Percentiles rank a stretch among this genome's conserved stretches.
phyloP scores from a whole-genome alignment of 2,888 invertebrate genomes.

The Erpobdella octoculata region DNA sequence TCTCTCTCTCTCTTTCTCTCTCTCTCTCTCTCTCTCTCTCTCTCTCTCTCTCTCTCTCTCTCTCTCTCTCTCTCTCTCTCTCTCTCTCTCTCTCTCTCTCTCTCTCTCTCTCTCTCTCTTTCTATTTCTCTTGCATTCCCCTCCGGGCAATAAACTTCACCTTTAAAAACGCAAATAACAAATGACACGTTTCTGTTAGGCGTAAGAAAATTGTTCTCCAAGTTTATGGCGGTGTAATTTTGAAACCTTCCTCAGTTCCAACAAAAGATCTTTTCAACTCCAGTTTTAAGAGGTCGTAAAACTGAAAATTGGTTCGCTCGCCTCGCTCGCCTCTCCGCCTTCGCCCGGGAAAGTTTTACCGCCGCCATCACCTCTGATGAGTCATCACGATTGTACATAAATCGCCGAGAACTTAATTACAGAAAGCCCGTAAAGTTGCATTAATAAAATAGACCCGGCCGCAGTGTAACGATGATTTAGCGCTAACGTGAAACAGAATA shows the following conservation, averaged over 20 bases:
- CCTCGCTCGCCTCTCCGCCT: background rate
- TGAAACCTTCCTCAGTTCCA: background rate
- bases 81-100: no score
- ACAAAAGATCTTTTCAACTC: slow-evolving; percentile 3
- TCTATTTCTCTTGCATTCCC: no score
- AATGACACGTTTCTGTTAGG: slow-evolving; percentile 13
- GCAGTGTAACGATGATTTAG: slow-evolving; percentile 3
- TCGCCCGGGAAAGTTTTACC: slow-evolving; percentile 3
- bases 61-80: no score
- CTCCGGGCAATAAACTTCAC: slow-evolving; percentile 7
- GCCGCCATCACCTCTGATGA: background rate
- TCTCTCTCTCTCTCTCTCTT: no score
- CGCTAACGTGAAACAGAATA: background rate
- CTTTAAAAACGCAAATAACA: slow-evolving; percentile 8
- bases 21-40: no score
- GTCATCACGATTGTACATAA: slow-evolving; percentile 2
- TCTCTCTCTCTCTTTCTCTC: no score
- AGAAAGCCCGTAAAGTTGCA: slow-evolving; percentile 6
- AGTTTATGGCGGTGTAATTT: slow-evolving; percentile 10
- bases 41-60: no score
- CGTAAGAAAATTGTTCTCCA: background rate
- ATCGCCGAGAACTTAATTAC: background rate
- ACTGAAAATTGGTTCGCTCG: background rate
- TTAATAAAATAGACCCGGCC: slow-evolving; percentile 6
- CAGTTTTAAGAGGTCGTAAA: slow-evolving; percentile 2